phyloP scores from a whole-genome alignment of 2,888 invertebrate genomes.

The Lordiphosa andalusiaca region DNA sequence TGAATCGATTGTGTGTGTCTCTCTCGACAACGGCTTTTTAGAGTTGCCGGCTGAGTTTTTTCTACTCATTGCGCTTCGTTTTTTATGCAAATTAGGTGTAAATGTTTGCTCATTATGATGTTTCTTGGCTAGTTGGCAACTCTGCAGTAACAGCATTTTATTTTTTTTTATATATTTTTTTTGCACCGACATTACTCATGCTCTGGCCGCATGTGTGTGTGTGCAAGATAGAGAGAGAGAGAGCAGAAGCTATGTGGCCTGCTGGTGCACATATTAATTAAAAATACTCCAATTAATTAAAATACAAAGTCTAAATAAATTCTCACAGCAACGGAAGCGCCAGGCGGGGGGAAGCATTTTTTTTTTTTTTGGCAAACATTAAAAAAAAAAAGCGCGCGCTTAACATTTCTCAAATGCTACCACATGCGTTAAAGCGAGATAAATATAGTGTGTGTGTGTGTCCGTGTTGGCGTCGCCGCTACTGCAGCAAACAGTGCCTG shows the following conservation, averaged over 20 bases:
- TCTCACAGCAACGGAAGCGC: constrained; percentile 37
- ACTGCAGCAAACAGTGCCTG: constrained; percentile 46
- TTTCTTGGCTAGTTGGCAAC: constrained; percentile 49
- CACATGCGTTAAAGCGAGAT: constrained; percentile 65
- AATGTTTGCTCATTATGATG: constrained; percentile 10
- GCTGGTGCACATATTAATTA: constrained; percentile 51
- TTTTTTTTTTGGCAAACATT: constrained; percentile 26
- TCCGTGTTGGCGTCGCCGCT: constrained; percentile 8
- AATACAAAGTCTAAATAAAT: constrained; percentile 25
- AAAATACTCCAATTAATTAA: constrained; percentile 72
- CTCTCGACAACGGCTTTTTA: constrained; percentile 2
- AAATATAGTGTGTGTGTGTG: constrained; percentile 47
- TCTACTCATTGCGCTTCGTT: constrained; percentile 9
- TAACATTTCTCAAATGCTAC: constrained; percentile 24
- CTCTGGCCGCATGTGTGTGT: constrained; percentile 39
- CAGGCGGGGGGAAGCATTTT: background rate
- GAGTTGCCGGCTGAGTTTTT: constrained; percentile 10
- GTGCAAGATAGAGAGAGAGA: constrained; percentile 34
- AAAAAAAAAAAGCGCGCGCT: constrained; percentile 66
- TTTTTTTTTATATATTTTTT: constrained; percentile 13
- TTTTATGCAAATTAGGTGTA: constrained; percentile 31
- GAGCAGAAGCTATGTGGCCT: too few species aligned
- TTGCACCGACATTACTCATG: constrained; percentile 57
- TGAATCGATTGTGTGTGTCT: constrained; percentile 77
- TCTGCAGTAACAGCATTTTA: constrained; percentile 33